phyloP scores from a whole-genome alignment of 2,113 vertebrate species.

The Pollachius pollachius region DNA sequence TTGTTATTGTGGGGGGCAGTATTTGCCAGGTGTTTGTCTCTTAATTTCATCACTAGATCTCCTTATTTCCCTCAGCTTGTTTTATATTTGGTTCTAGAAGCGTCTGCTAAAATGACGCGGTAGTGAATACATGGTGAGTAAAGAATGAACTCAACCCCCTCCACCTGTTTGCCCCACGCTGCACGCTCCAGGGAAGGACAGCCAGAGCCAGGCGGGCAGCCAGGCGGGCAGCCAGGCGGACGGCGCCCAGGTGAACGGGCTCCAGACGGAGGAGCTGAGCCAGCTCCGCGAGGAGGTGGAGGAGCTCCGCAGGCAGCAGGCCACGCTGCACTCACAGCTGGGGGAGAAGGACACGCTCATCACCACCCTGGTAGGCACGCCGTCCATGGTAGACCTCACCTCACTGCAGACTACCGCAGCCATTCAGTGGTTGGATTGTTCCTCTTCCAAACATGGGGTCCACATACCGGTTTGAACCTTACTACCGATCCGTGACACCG shows the following conservation, averaged over 20 bases:
- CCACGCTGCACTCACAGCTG: constrained; percentile 81
- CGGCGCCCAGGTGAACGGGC: constrained; percentile 82
- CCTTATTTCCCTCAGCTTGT: too few species aligned
- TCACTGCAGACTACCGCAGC: background rate
- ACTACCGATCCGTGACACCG: too few species aligned
- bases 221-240: constrained; percentile 72
- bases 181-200: constrained; percentile 67
- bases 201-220: constrained; percentile 76
- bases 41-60: too few species aligned
- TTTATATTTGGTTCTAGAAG: too few species aligned
- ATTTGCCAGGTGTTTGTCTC: too few species aligned
- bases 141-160: too few species aligned
- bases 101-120: too few species aligned
- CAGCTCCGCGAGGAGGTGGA: constrained; percentile 83
- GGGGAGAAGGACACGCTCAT: constrained; percentile 83
- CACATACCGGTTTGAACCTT: background rate
- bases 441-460: background rate
- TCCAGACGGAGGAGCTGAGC: constrained; percentile 85
- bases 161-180: background rate
- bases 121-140: too few species aligned
- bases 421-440: too few species aligned
- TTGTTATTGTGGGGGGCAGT: too few species aligned
- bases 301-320: constrained; percentile 80
- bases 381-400: background rate
- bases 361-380: constrained; percentile 74